Evolutionary conservation across 2,888 invertebrate species (phyloP), one percentile per base, ranked within the genome.

Genomic region (Unio pictorum): DNA sequence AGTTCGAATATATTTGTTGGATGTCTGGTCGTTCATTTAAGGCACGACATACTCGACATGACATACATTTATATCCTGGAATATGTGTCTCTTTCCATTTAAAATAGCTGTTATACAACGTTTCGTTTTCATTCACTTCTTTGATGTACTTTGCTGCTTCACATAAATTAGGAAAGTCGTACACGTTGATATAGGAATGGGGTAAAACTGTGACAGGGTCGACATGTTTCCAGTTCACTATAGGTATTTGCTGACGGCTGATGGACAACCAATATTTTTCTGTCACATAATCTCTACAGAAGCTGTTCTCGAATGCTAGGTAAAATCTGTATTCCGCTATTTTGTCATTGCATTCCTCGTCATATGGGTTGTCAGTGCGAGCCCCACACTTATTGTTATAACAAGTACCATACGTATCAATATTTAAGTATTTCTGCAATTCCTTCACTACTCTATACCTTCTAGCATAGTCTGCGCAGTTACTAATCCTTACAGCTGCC

Each of bases 211-310:
- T 54, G 30, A 59, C 69, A 23, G 64, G 55, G 67, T 68, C 67
- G 58, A 64, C 45, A 34, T 62, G 28, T 62, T 55, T 67, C 73
- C 70, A 73, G 11, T 69, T 67, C 7, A 73, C 73, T 6, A 73
- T 65, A 7, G 73, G 73, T 55, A 73, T 64, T 55, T 67, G 69
- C 1, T 59, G 55, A 18, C 64, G 60, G 15, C 28, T 58, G 18
- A 73, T 34, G 17, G 73, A 56, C 18, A 66, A 7, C 73, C 73
- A 73, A n/a, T 76, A 71, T 67, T 71, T 74, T 57, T 73, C 73
- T 45, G 69, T 64, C 1, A 73, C 68, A 56, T 73, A 73, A 60
- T 73, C 65, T 18, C 56, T 18, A 61, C 73, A 73, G 23, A 70
- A 67, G 26, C 67, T 70, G 34, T 73, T 73, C 62, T 73, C 70